Evolutionary conservation across 2,888 invertebrate species (phyloP).

Genomic region (Parnassius smintheus): DNA sequence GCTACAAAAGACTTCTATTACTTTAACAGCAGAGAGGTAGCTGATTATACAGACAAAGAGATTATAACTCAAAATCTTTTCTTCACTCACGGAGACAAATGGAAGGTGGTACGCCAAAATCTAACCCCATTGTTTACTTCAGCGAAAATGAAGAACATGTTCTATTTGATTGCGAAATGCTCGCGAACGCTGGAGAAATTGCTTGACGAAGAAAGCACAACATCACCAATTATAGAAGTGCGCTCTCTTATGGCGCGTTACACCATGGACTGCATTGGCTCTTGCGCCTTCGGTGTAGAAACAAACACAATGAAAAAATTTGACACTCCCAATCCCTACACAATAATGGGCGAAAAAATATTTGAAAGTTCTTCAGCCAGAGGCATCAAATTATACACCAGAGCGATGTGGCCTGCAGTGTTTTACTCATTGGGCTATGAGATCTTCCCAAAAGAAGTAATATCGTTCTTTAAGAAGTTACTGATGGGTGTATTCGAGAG

Average conservation of each 20-base stretch:
- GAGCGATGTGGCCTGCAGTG: constrained; percentile 52
- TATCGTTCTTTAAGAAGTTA: constrained; percentile 44
- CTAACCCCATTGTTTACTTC: constrained; percentile 58
- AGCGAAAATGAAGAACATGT: constrained; percentile 64
- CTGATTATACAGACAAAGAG: constrained; percentile 47
- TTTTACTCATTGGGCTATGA: constrained; percentile 51
- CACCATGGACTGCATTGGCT: constrained; percentile 56
- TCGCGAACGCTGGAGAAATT: constrained; percentile 43
- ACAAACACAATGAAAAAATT: constrained; percentile 44
- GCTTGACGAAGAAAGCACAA: constrained; percentile 38
- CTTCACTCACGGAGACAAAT: constrained; percentile 50
- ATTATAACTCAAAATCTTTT: constrained; percentile 47
- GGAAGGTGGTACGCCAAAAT: constrained; percentile 61
- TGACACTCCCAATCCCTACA: constrained; percentile 43
- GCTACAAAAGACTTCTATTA: constrained; percentile 58
- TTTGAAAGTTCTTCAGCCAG: constrained; percentile 40
- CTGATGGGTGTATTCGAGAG: constrained; percentile 43
- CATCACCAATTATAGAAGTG: constrained; percentile 38
- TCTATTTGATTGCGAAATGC: constrained; percentile 51
- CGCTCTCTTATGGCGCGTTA: constrained; percentile 45
- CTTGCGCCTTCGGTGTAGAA: constrained; percentile 58
- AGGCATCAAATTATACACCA: constrained; percentile 40
- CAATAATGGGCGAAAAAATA: constrained; percentile 42
- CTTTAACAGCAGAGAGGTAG: constrained; percentile 55
- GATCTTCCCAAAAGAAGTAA: constrained; percentile 39